Conservation (phyloP, 1,140 invertebrate genomes). For the Tetragnatha versicolor region DNA sequence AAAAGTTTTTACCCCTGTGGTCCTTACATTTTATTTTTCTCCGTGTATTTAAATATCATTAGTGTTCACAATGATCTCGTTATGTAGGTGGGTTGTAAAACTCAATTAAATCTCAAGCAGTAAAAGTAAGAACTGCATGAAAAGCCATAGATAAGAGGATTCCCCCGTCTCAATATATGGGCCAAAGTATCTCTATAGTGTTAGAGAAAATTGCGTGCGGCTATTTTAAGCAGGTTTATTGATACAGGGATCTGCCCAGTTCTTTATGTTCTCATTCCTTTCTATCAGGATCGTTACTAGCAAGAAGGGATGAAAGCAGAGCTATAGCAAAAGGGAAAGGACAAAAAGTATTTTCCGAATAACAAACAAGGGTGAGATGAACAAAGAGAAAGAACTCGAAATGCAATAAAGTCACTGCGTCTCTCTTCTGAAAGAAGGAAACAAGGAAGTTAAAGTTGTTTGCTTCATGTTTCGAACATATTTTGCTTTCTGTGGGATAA, state of each 20-base stretch:
- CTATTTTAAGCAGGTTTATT: conserved; percentile 38
- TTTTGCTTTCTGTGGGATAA: conserved; percentile 8
- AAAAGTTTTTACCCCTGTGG: too few relatives aligned
- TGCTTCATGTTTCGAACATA: conserved; percentile 16
- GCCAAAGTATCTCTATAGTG: neutral
- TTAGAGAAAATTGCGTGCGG: conserved; percentile 34
- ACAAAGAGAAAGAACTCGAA: conserved; percentile 24
- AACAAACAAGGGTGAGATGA: conserved; percentile 20
- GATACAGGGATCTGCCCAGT: conserved; percentile 7
- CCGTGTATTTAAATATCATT: too few relatives aligned
- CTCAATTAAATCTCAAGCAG: too few relatives aligned
- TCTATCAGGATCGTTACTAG: conserved; percentile 15
- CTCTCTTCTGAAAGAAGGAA: neutral
- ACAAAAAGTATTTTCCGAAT: neutral
- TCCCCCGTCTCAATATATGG: neutral
- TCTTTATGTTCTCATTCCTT: conserved; percentile 30
- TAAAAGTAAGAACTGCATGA: neutral
- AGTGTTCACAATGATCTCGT: too few relatives aligned
- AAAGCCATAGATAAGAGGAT: neutral
- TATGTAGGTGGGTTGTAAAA: too few relatives aligned
- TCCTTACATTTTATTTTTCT: too few relatives aligned
- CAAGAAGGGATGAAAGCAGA: too few relatives aligned
- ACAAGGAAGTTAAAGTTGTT: conserved; percentile 25
- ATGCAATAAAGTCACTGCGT: conserved; percentile 27
- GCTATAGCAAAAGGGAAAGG: neutral